Evolutionary conservation across 2,888 invertebrate species (phyloP), one percentile per base, ranked within the genome.

Genomic region (Cordilura impudica): DNA sequence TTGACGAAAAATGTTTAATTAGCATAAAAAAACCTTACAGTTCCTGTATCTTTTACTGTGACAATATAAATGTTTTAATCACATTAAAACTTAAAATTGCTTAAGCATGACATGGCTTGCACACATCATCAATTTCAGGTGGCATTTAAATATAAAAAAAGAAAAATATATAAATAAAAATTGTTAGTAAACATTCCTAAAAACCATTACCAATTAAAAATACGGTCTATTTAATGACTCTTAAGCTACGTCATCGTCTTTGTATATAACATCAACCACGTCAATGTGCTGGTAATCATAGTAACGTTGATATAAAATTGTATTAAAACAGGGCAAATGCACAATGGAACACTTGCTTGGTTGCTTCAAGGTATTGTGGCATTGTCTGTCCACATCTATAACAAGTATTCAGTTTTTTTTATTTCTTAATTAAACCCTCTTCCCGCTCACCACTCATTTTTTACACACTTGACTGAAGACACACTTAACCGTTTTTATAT

Each of bases 401-500:
- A 19, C 21, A 31, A 18, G 19, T 35, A 7, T 56, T 12, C 35
- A n/a, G 19, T 39, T 65, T 39, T n/a, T 43, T 53, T 12, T 43
- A 23, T 53, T 60, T 60, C 5, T 26, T 26, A n/a, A 39, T 39
- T 39, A 39, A 12, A 39, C 16, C n/a, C 45, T 60, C 12, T 21
- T 60, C 18, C 26, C 51, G 21, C 47, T 66, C 23, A 58, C 21
- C 53, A 51, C 29, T 71, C 23, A 49, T 61, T 71, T 49, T 12
- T 74, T 66, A 39, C 49, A 69, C 63, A 56, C 56, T 61, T 35
- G 51, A 47, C 61, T 67, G 56, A 75, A 71, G 56, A 56, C 66
- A 35, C 61, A 67, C 67, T 74, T 75, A 75, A 75, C 67, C 56
- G 21, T 29, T 69, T 56, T 26, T n/a, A n/a, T n/a, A n/a, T n/a